Percentiles rank a stretch among this genome's conserved stretches.
These are phyloP conservation scores for Rotaria macrura DNA, from an alignment of 2,888 invertebrate genomes.

Conservation along the genomic window DNA sequence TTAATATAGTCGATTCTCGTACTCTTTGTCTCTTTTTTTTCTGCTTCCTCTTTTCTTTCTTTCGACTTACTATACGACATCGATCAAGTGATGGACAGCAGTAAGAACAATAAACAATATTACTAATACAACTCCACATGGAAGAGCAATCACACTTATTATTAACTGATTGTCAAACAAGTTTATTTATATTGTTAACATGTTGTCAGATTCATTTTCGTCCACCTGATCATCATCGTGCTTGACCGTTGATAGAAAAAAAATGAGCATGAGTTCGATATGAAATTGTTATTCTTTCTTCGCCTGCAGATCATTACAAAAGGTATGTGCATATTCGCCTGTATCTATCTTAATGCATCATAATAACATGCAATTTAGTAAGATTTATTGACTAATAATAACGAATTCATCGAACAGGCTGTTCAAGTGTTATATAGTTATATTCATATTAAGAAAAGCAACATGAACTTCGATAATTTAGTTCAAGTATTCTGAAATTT, in stretches of 20 bases:
- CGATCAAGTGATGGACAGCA: not conserved
- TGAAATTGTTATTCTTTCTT: slow-evolving; percentile 7
- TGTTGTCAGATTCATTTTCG: not conserved
- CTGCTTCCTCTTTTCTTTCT: not conserved
- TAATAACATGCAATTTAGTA: not conserved
- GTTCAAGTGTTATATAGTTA: not conserved
- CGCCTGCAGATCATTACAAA: not conserved
- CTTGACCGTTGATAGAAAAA: not conserved
- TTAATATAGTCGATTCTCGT: not conserved
- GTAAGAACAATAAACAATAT: not conserved
- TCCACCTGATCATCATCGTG: not conserved
- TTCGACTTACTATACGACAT: not conserved
- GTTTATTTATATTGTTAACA: not conserved
- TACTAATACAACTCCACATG: not conserved
- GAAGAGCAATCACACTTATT: not conserved
- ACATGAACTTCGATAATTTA: not conserved
- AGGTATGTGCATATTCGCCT: not conserved
- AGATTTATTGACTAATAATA: not conserved
- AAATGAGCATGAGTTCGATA: not conserved
- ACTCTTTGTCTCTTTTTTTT: not conserved
- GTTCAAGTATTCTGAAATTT: not conserved
- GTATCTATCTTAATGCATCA: not conserved
- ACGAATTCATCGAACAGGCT: not conserved
- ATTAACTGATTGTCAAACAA: not conserved
- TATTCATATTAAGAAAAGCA: not conserved